These are phyloP conservation scores for Nyctalus aviator DNA, from an alignment of 2,797 vertebrate genomes.

Conservation along the genomic window DNA sequence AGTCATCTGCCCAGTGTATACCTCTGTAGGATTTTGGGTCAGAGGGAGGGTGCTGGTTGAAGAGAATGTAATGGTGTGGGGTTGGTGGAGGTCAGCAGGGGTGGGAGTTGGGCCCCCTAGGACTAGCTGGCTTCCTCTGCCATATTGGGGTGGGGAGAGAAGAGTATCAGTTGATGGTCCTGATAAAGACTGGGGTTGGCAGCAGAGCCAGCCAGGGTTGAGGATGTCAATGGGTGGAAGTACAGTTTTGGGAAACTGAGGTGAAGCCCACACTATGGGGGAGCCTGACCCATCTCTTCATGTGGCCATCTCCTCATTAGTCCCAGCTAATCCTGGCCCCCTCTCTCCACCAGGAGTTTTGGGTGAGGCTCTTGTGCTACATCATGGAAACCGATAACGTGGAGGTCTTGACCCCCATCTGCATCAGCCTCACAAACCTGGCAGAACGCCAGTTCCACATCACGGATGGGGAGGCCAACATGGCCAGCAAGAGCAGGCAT, in stretches of 20 bases:
- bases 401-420: slow-evolving; percentile 76
- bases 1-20: background rate
- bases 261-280: too few species aligned
- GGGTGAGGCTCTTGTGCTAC: slow-evolving; percentile 74
- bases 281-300: background rate
- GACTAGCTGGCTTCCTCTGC: background rate
- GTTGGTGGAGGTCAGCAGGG: background rate
- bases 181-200: background rate
- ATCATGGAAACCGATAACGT: slow-evolving; percentile 77
- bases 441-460: slow-evolving; percentile 4
- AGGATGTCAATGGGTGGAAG: background rate
- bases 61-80: background rate
- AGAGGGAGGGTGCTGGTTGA: background rate
- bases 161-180: background rate
- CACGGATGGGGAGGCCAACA: background rate
- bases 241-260: background rate
- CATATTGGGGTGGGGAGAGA: background rate
- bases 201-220: background rate
- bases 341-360: slow-evolving; percentile 68
- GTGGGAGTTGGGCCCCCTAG: accelerated
- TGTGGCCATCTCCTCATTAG: too few species aligned
- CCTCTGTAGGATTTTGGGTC: background rate
- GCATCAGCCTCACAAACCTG: slow-evolving; percentile 79
- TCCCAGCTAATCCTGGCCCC: accelerated
- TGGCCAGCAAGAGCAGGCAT: background rate